Evolutionary conservation across 2,888 invertebrate genomes (phyloP).

Genomic region (Tubulanus polymorphus): DNA sequence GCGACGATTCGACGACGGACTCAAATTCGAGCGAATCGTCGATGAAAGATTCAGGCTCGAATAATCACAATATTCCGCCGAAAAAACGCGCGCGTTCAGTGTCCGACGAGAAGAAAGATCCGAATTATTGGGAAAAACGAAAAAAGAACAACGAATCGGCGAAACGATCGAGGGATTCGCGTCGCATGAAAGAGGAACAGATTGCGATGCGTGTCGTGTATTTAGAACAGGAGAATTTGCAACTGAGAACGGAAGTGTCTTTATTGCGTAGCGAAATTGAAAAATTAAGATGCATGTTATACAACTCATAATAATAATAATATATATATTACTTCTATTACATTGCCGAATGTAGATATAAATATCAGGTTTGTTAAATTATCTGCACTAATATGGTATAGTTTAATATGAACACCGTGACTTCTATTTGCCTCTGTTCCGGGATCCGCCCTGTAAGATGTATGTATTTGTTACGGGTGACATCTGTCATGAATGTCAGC

Average conservation of each 20-base stretch:
- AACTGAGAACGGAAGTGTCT: slow-evolving; percentile 45
- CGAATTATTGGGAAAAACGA: slow-evolving; percentile 51
- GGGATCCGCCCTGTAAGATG: too few relatives aligned
- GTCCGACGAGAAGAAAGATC: slow-evolving; percentile 44
- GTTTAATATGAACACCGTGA: too few relatives aligned
- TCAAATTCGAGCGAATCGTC: too few relatives aligned
- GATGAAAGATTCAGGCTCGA: too few relatives aligned
- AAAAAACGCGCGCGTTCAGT: slow-evolving; percentile 34
- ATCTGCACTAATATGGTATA: too few relatives aligned
- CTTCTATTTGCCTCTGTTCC: too few relatives aligned
- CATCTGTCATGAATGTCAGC: too few relatives aligned
- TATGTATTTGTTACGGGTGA: too few relatives aligned
- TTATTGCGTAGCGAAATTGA: slow-evolving; percentile 45
- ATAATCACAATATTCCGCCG: slow-evolving; percentile 29
- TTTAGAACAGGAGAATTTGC: slow-evolving; percentile 51
- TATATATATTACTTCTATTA: too few relatives aligned
- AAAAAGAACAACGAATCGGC: slow-evolving; percentile 55
- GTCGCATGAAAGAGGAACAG: slow-evolving; percentile 51
- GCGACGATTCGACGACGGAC: too few relatives aligned
- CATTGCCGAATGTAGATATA: too few relatives aligned
- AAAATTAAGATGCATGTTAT: slow-evolving; percentile 43
- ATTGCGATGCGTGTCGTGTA: slow-evolving; percentile 43
- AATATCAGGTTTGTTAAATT: too few relatives aligned
- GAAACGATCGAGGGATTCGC: slow-evolving; percentile 50
- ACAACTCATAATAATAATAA: slow-evolving; percentile 37